Base-by-base conservation (phyloP, 2,888 invertebrate genomes). In the Celastrina argiolus region DNA sequence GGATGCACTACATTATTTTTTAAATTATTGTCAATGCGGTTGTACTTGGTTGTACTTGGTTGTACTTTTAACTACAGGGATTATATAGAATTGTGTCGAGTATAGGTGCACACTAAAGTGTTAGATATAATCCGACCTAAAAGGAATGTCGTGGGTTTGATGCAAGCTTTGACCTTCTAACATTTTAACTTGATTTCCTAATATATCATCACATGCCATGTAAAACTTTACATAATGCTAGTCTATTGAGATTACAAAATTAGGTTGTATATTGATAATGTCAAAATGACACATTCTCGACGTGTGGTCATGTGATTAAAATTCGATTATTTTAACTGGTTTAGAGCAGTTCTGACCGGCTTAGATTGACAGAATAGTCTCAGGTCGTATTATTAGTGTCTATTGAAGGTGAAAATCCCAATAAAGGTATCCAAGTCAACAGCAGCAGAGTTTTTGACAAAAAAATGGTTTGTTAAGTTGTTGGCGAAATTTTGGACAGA, bases 51-150 rank as follows among this genome's bases (percentile, higher is more conserved):
- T 14, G 4, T 14, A 16, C 41, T 14, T 1, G 41, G n/a, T 42
- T 18, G 18, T 45, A 18, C 18, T 45, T 45, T 45, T 7, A 45
- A 18, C 18, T 45, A 6, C 2, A 18, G 10, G 4, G 8, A 45
- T 16, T 18, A 1, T 45, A 16, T 8, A 8, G 8, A 14, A 7
- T 16, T 58, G n/a, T 58, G 31, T 58, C 58, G 34, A 58, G 65
- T 39, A 28, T 16, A 58, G 28, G 28, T 14, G 39, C 26, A 28
- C 39, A 65, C 39, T 41, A 31, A 28, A 31, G 28, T 31, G 31
- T 41, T 41, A 41, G 16, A 45, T 64, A 65, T 69, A 68, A 56
- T 68, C 58, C 66, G 70, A 70, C 71, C 68, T 56, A 65, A 51
- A 68, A 63, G 51, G 67, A 67, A 69, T 70, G 69, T 22, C 42